Conservation (phyloP, 2,888 invertebrate genomes). For the Lasioglossum marginatum region DNA sequence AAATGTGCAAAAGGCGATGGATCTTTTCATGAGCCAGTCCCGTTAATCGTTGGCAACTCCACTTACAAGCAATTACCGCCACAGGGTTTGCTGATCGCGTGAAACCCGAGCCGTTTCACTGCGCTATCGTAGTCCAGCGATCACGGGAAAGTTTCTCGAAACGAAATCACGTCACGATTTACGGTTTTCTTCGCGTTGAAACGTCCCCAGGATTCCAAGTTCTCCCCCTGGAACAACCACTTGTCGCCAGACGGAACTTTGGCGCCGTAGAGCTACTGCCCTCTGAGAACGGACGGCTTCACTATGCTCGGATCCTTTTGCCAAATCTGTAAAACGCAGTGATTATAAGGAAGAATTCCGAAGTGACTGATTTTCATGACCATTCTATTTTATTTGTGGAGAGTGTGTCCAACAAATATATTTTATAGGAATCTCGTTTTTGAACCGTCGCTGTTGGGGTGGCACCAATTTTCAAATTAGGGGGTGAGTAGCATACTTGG, state of each 20-base stretch:
- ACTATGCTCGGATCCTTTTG: not conserved
- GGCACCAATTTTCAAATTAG: too few relatives aligned
- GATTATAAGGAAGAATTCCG: too few relatives aligned
- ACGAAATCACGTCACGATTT: conserved; percentile 24
- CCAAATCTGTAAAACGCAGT: not conserved
- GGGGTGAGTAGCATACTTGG: too few relatives aligned
- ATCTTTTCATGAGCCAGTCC: not conserved
- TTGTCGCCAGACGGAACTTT: conserved; percentile 11
- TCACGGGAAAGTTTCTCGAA: conserved; percentile 9
- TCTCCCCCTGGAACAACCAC: conserved; percentile 16
- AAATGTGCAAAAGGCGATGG: not conserved
- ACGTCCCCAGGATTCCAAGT: conserved; percentile 15
- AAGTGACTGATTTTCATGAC: too few relatives aligned
- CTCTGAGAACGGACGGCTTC: conserved; percentile 44
- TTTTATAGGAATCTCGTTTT: too few relatives aligned
- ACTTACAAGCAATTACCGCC: conserved; percentile 28
- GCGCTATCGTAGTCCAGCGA: conserved; percentile 4
- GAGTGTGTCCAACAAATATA: too few relatives aligned
- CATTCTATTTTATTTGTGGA: too few relatives aligned
- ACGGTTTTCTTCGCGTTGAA: conserved; percentile 19
- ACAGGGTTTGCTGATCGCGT: not conserved
- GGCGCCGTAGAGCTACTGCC: conserved; percentile 57
- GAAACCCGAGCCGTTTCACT: not conserved
- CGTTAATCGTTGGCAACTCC: conserved; percentile 15
- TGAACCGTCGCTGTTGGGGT: too few relatives aligned